Percentiles rank a stretch among this genome's conserved stretches.
Conservation (phyloP, 2,113 vertebrate genomes). For the Apaloderma vittatum region DNA sequence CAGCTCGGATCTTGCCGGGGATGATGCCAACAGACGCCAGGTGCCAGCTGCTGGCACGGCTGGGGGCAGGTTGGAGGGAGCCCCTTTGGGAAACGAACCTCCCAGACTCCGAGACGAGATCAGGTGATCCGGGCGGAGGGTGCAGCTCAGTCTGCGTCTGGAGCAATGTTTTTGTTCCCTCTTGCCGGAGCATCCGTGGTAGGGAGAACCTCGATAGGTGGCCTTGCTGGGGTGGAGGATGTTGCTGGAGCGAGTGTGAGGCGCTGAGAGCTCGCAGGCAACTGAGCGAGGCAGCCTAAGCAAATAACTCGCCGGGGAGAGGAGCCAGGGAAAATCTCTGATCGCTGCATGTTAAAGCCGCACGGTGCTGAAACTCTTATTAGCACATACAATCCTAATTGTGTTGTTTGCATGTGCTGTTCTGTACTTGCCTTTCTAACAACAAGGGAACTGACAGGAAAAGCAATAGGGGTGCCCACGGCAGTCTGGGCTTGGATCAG, state of each 20-base stretch:
- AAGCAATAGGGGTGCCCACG: conserved; percentile 34
- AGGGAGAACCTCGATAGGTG: conserved; percentile 6
- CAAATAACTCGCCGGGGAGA: neutral
- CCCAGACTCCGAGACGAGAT: neutral
- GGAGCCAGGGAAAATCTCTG: conserved; percentile 58
- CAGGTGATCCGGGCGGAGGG: neutral
- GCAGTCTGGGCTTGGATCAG: conserved; percentile 44
- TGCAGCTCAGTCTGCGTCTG: neutral
- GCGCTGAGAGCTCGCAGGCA: conserved; percentile 11
- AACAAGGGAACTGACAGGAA: conserved; percentile 35
- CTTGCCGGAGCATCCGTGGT: neutral
- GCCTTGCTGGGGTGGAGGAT: neutral
- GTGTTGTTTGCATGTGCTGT: conserved; percentile 47
- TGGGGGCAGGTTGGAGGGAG: neutral
- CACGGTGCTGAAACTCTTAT: conserved; percentile 42
- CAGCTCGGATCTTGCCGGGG: neutral
- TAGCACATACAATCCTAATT: conserved; percentile 48
- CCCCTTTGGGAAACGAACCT: neutral
- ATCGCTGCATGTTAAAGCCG: neutral
- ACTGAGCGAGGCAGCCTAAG: neutral
- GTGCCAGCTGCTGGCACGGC: neutral
- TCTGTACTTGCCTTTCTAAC: conserved; percentile 57
- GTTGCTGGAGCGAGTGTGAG: neutral
- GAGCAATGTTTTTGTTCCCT: neutral
- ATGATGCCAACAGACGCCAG: neutral